These are phyloP conservation scores for Scotopteryx bipunctaria DNA, from an alignment of 2,888 invertebrate genomes.

Conservation along the genomic window DNA sequence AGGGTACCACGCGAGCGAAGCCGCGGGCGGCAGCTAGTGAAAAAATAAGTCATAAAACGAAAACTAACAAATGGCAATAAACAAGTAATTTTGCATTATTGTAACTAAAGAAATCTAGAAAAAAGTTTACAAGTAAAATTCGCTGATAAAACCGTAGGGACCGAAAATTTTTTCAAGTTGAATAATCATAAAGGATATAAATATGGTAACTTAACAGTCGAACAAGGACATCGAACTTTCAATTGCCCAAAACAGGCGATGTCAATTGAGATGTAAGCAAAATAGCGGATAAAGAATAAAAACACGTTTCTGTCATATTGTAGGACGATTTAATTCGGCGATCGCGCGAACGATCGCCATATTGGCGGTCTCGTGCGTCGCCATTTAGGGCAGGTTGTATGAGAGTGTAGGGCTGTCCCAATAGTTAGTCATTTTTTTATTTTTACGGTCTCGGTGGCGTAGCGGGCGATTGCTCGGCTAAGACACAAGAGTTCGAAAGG, in stretches of 20 bases:
- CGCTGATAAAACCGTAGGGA: too few species aligned
- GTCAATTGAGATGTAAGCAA: slow-evolving; percentile 33
- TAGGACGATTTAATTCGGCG: slow-evolving; percentile 35
- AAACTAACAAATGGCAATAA: too few species aligned
- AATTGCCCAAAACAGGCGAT: slow-evolving; percentile 12
- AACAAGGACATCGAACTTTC: slow-evolving; percentile 16
- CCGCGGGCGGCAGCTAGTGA: too few species aligned
- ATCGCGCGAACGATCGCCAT: slow-evolving; percentile 34
- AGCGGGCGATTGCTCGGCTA: too few species aligned
- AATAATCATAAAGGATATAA: not conserved
- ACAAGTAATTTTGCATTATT: too few species aligned
- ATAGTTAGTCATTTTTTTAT: too few species aligned
- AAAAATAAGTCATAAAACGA: too few species aligned
- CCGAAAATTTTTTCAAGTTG: not conserved
- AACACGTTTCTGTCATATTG: slow-evolving; percentile 30
- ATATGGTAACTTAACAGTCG: not conserved
- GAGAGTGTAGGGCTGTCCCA: slow-evolving; percentile 22
- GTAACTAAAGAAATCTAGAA: too few species aligned
- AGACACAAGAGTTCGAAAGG: too few species aligned
- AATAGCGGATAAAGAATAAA: slow-evolving; percentile 25
- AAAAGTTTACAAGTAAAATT: too few species aligned
- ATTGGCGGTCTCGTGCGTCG: slow-evolving; percentile 27
- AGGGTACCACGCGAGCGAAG: too few species aligned
- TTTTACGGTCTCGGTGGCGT: too few species aligned
- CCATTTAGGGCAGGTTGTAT: slow-evolving; percentile 43